These are phyloP conservation scores for Suncus etruscus DNA, from an alignment of 2,113 vertebrate genomes.

Conservation along the genomic window DNA sequence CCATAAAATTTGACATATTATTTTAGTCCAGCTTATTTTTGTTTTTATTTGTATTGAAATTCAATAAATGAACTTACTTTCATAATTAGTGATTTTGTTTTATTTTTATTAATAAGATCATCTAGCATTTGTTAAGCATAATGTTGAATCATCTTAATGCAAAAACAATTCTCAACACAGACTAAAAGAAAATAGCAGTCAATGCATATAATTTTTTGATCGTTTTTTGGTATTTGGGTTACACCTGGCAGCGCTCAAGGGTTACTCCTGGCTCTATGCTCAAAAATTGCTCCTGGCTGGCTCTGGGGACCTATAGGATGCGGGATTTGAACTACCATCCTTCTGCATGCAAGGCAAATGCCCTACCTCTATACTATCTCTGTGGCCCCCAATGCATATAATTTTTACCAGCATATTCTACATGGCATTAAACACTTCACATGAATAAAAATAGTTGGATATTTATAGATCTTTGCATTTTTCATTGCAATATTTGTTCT, in stretches of 20 bases:
- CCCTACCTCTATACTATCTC: too few relatives aligned
- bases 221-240: conserved; percentile 23
- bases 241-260: too few relatives aligned
- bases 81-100: not conserved
- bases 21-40: conserved; percentile 28
- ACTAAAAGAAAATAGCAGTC: too few relatives aligned
- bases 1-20: conserved; percentile 7
- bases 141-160: too few relatives aligned
- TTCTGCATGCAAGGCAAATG: too few relatives aligned
- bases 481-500: conserved; percentile 41
- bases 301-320: too few relatives aligned
- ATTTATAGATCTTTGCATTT: conserved; percentile 42
- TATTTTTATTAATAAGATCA: not conserved
- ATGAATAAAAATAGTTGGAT: conserved; percentile 25
- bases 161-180: too few relatives aligned
- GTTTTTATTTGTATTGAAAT: conserved; percentile 50
- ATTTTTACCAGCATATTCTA: conserved; percentile 12
- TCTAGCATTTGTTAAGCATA: too few relatives aligned
- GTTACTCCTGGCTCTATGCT: too few relatives aligned
- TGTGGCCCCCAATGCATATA: not conserved
- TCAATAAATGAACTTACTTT: conserved; percentile 31
- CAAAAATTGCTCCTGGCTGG: too few relatives aligned
- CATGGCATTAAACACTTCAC: not conserved
- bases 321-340: too few relatives aligned
- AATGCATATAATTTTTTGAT: not conserved